Evolutionary conservation across 2,113 vertebrate species (phyloP), one percentile per base, ranked within the genome.

Genomic region (Eonycteris spelaea): DNA sequence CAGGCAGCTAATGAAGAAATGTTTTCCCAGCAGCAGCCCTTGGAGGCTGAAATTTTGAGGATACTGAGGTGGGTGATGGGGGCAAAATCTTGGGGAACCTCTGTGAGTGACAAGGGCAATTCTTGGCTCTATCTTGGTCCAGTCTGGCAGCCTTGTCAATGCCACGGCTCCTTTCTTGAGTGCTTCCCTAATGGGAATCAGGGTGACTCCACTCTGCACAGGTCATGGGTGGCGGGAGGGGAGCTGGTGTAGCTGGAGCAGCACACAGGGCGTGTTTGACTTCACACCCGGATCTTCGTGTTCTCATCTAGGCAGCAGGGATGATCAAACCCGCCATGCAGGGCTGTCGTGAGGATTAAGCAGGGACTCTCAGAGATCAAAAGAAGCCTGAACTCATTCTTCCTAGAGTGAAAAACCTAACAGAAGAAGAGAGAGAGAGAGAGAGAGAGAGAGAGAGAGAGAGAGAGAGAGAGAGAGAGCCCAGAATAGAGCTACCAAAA

Each of bases 281-380:
- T 51, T 51, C 1, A 18, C 3, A 2, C 0, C 6, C 0, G 0
- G 11, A 4, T 33, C 35, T 26, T 1, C 2, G 13, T 1, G 55
- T 30, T 40, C 55, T 63, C 45, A 5, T 45, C 89, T 15, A 3
- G 11, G 63, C 26, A 3, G 9, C 24, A 51, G 57, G 3, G 30
- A 12, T 12, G 6, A 22, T 18, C 35, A 24, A 65, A 5, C 30
- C 55, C 48, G 3, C 43, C 26, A 7, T 22, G 43, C 68, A 33
- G 43, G 68, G 84, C 85, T 53, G 6, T 10, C 22, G 38, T 0
- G 2, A 84, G n/a, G 63, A 35, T 38, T 22, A 12, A 45, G 16
- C 43, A 53, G 16, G 33, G 8, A 35, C 61, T 80, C 33, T 51
- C 4, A 5, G 77, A n/a, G 61, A 45, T 14, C 30, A 53, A 40